Percentiles rank a stretch among this genome's conserved stretches.
Conservation (phyloP, 2,888 invertebrate genomes). For the Odontomyia ornata region DNA sequence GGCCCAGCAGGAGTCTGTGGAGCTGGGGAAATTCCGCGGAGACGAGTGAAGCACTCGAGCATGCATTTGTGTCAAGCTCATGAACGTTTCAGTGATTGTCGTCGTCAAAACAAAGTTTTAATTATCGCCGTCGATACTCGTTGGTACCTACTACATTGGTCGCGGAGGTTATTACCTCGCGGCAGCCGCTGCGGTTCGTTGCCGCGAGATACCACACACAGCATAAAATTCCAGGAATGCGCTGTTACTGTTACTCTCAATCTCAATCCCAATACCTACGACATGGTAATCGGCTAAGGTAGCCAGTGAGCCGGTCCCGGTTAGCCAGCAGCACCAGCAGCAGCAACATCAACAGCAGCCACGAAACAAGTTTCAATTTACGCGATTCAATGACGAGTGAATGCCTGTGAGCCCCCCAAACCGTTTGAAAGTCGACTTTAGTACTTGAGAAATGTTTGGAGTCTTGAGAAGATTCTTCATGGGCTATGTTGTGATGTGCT, state of each 20-base stretch:
- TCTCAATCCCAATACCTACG: neutral
- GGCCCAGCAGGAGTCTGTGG: too few species aligned
- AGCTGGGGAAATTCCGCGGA: too few species aligned
- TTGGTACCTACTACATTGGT: neutral
- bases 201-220: conserved; percentile 35
- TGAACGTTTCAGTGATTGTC: neutral
- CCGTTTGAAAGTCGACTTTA: conserved; percentile 17
- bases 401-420: neutral
- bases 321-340: neutral
- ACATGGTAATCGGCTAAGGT: neutral
- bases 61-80: neutral
- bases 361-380: conserved; percentile 41
- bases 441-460: neutral
- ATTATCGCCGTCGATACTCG: conserved; percentile 4
- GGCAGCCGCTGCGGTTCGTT: neutral
- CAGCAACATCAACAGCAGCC: neutral
- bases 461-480: conserved; percentile 15
- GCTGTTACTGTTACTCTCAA: conserved; percentile 31
- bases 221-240: conserved; percentile 40
- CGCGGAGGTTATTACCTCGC: conserved; percentile 28
- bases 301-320: neutral
- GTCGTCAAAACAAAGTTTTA: conserved; percentile 38
- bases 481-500: neutral
- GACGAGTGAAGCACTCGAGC: neutral
- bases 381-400: conserved; percentile 26